Evolutionary conservation across 2,797 vertebrate genomes (phyloP), one percentile per base, ranked within the genome.

Genomic region (Urocyon cinereoargenteus): DNA sequence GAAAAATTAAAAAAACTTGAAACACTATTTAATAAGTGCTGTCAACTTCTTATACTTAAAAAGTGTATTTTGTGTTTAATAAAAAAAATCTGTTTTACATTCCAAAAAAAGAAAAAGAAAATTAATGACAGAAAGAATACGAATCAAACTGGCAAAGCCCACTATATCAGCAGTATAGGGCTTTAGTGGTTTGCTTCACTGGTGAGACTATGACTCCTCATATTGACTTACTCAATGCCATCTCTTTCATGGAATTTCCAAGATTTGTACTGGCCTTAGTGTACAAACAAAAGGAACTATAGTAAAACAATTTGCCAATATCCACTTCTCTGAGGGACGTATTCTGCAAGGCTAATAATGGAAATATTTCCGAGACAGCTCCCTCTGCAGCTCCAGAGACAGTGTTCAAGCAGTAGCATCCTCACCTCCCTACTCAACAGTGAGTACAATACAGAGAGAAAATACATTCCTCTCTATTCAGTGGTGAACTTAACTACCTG

Each of bases 81-180:
- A 21, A 68, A 68, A 68, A 68, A 68, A 34, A n/a, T 68, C 31
- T 34, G 22, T 10, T 68, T 34, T 34, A 68, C n/a, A 68, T 21
- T 68, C 34, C 66, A 34, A 68, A 68, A 68, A 34, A 59, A 59
- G 15, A 66, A 66, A 66, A 66, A 75, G 40, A 94, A 79, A 64
- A 83, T 26, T 9, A 91, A 61, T 83, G 61, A 86, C 59, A 85
- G 51, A 94, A 94, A 75, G 5, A 81, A 75, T 31, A 89, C 82
- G 81, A 55, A 59, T 81, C 8, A 86, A 34, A 92, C 55, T 22
- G 57, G 34, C 22, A 82, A 15, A 18, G 28, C 51, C 51, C n/a
- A 94, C 22, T 59, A 57, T n/a, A 45, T 78, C 26, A 90, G 62
- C 4, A 45, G n/a, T 24, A 61, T 5, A 62, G 14, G 26, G 21